Conservation (phyloP, 2,113 vertebrate species). For the Bolborhynchus lineola region DNA sequence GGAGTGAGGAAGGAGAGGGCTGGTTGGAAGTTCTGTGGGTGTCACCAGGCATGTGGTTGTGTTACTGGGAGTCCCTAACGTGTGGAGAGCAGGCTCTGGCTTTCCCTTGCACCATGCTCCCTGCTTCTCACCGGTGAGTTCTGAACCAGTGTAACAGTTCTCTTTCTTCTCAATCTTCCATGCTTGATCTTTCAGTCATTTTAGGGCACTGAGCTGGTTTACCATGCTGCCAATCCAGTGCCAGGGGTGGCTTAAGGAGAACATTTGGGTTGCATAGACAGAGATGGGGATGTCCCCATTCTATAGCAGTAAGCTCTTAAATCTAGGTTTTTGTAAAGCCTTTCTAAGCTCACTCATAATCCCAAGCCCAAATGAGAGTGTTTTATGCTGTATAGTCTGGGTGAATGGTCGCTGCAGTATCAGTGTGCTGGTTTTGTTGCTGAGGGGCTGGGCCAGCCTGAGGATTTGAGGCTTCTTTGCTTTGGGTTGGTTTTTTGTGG, state of each 20-base stretch:
- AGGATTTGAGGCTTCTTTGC: neutral
- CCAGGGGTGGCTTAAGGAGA: neutral
- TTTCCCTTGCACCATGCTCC: accelerated
- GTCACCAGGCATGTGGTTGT: accelerated
- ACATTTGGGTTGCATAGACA: accelerated
- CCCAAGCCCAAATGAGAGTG: neutral
- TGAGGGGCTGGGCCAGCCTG: neutral
- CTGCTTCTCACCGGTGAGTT: neutral
- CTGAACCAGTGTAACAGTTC: neutral
- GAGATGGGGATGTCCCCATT: neutral
- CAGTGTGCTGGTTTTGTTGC: neutral
- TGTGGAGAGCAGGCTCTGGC: accelerated
- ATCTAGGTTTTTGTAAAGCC: neutral
- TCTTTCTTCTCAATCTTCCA: neutral
- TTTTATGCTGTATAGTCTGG: accelerated
- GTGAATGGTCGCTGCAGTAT: neutral
- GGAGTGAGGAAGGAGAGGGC: neutral
- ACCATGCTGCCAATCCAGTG: accelerated
- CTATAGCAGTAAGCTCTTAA: neutral
- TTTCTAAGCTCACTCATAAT: accelerated
- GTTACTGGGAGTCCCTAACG: accelerated
- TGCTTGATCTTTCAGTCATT: neutral
- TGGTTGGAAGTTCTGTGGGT: neutral
- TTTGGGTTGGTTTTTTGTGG: neutral
- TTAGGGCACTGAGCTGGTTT: neutral